Base-by-base conservation (phyloP, 2,797 vertebrate species). In the Garrulus glandarius region DNA sequence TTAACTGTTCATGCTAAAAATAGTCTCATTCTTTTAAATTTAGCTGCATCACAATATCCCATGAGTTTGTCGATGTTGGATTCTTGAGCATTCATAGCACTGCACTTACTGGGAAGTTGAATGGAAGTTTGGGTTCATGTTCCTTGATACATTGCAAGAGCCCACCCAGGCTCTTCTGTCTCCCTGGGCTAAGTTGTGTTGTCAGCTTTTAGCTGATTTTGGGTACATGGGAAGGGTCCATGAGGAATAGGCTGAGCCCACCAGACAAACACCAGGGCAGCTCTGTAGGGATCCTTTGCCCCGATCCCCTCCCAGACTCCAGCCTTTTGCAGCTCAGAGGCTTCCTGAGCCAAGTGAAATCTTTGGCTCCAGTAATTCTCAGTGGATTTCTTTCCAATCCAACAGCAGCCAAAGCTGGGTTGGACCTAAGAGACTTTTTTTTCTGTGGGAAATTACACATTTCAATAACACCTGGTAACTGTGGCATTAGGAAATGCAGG, bases 1-100 rank as follows among this genome's bases (percentile, higher is more conserved):
- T 55, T 88, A 92, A 80, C 61, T 72, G 79, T 36, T 93, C 71
- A 57, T 10, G 22, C 64, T 93, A 92, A 95, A 95, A 92, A 94
- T 77, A 91, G 36, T 43, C 39, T 60, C 60, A 87, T 26, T 77
- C 59, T 86, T 92, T 92, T 61, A 88, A 82, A 93, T 92, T 88
- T 74, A 96, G 89, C 87, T 96, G 82, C 44, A 81, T 86, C 91
- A 59, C 49, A 74, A 53, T 36, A 86, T 27, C 91, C 79, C 23
- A 39, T 0, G 32, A 69, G 50, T 46, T 1, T 19, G 10, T 19
- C 1, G 1, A 2, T 23, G 61, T 5, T 36, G 61, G 75, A 71
- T 75, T 53, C 49, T 47, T 47, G 85, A 68, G 37, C 10, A n/a
- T 76, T 67, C 53, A 34, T 20, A 30, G 75, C 53, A 30, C 15